These are phyloP conservation scores for Trinectes maculatus DNA, from an alignment of 2,113 vertebrate genomes.

Conservation along the genomic window DNA sequence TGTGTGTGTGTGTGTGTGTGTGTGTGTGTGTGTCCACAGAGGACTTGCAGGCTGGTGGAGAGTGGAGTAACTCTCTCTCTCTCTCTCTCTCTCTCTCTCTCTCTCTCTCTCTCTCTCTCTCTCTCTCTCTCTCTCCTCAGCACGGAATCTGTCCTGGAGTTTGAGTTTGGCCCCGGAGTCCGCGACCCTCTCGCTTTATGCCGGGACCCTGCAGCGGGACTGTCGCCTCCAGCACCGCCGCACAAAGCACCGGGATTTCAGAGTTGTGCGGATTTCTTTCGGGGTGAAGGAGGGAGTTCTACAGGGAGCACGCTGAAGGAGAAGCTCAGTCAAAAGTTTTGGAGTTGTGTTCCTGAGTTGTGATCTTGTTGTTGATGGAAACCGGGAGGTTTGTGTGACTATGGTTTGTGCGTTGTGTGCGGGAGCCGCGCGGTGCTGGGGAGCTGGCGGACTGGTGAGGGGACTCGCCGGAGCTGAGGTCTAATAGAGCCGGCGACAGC, in stretches of 20 bases:
- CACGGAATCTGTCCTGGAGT: slow-evolving; percentile 63
- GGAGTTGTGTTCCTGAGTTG: slow-evolving; percentile 37
- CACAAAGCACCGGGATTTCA: slow-evolving; percentile 30
- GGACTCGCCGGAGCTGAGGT: slow-evolving; percentile 48
- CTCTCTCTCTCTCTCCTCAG: slow-evolving; percentile 73
- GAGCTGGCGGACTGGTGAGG: slow-evolving; percentile 36
- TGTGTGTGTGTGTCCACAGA: slow-evolving; percentile 38
- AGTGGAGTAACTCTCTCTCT: slow-evolving; percentile 70
- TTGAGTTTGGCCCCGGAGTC: slow-evolving; percentile 53
- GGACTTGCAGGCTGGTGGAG: slow-evolving; percentile 66
- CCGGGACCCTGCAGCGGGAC: slow-evolving; percentile 40
- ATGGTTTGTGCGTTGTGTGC: slow-evolving; percentile 54
- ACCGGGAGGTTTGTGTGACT: slow-evolving; percentile 25
- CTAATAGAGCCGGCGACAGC: slow-evolving; percentile 62
- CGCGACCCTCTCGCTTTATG: slow-evolving; percentile 26
- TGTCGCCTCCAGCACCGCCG: slow-evolving; percentile 7
- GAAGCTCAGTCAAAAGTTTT: slow-evolving; percentile 24
- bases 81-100: slow-evolving; percentile 74
- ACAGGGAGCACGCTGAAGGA: slow-evolving; percentile 43
- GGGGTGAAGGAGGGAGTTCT: slow-evolving; percentile 52
- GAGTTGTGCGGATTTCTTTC: slow-evolving; percentile 58
- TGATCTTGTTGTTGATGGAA: slow-evolving; percentile 17
- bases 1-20: background rate
- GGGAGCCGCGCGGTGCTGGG: slow-evolving; percentile 51
- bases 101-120: slow-evolving; percentile 75